Conservation (phyloP, 2,797 vertebrate species). For the Natrix natrix region DNA sequence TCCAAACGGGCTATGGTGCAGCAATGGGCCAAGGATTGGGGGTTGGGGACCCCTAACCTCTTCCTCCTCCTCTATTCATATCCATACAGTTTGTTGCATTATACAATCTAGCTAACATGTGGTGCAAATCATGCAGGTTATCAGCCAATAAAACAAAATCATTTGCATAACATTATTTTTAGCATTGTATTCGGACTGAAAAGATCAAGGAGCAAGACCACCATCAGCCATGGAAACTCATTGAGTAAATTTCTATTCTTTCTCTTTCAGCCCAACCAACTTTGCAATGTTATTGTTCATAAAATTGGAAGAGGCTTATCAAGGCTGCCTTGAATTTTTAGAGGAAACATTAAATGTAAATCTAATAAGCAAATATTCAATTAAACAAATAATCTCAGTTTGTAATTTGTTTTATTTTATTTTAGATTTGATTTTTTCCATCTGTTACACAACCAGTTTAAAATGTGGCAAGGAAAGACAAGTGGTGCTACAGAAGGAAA, state of each 20-base stretch:
- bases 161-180: background rate
- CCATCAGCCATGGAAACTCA: background rate
- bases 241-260: background rate
- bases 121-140: background rate
- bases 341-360: background rate
- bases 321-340: background rate
- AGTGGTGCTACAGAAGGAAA: background rate
- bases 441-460: conserved; percentile 33
- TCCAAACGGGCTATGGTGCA: background rate
- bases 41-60: background rate
- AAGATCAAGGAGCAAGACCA: background rate
- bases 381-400: background rate
- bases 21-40: background rate
- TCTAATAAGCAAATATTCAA: background rate
- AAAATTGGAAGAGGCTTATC: background rate
- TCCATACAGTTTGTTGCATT: background rate
- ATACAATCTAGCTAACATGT: background rate
- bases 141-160: background rate
- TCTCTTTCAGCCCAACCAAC: background rate
- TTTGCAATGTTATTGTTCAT: background rate
- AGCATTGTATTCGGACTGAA: background rate
- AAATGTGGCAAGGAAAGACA: background rate
- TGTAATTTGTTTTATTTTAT: background rate
- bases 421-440: background rate
- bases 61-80: background rate